Evolutionary conservation across 2,113 vertebrate genomes (phyloP).

Genomic region (Hydrochoerus hydrochaeris): DNA sequence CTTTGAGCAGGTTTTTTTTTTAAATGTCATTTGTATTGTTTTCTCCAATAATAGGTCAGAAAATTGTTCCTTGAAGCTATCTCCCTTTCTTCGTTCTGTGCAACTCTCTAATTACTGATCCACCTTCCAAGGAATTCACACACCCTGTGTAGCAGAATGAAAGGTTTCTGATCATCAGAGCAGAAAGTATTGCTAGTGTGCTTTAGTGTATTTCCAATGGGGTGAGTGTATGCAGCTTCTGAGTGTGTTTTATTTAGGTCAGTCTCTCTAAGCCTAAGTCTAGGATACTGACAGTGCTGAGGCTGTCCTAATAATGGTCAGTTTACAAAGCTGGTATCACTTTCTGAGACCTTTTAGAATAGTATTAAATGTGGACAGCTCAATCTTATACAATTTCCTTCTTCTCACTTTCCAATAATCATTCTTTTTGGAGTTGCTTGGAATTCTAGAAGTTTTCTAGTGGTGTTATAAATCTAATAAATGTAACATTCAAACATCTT

Average conservation of each 20-base stretch:
- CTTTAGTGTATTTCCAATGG: not conserved
- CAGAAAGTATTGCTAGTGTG: not conserved
- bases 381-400: not conserved
- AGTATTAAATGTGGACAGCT: not conserved
- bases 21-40: not conserved
- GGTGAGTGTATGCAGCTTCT: not conserved
- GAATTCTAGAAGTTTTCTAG: conserved; percentile 25
- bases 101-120: conserved; percentile 18
- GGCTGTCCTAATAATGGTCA: not conserved
- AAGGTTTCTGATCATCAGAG: not conserved
- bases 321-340: not conserved
- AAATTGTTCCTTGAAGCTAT: not conserved
- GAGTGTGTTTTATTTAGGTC: not conserved
- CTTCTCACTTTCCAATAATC: not conserved
- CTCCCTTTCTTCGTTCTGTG: conserved; percentile 2
- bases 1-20: not conserved
- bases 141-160: not conserved
- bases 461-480: not conserved
- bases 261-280: not conserved
- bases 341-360: not conserved
- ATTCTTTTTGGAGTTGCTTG: conserved; percentile 19
- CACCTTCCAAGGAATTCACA: not conserved
- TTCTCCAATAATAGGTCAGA: not conserved
- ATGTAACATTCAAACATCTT: conserved; percentile 1
- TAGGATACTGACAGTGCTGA: not conserved